A percentile compares a stretch with the other conserved stretches of the same genome.
Evolutionary conservation across 2,113 vertebrate species (phyloP).

Genomic region (Microtus montanus): DNA sequence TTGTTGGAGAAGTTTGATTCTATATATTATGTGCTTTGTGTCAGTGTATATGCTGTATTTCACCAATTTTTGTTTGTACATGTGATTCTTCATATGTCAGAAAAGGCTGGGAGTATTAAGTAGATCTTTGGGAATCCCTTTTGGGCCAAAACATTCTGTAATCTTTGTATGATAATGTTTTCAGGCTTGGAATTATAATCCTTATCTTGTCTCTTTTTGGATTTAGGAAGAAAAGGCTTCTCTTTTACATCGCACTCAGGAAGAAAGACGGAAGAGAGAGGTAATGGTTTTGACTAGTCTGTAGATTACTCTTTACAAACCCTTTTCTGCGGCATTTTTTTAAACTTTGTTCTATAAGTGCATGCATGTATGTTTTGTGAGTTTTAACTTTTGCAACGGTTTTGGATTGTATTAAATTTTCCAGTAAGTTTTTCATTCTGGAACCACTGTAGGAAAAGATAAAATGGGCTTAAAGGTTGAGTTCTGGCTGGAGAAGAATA

Average conservation of each 20-base stretch:
- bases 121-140: not conserved
- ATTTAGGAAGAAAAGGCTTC: conserved; percentile 97
- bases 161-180: not conserved
- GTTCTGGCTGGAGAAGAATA: not conserved
- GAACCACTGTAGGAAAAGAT: not conserved
- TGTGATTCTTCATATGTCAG: not conserved
- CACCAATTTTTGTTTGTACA: not conserved
- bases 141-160: not conserved
- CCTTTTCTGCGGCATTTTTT: not conserved
- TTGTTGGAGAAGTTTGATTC: not conserved
- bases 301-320: not conserved
- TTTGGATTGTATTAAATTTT: not conserved
- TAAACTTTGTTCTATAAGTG: not conserved
- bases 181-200: conserved; percentile 13
- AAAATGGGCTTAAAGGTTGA: not conserved
- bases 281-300: conserved; percentile 81
- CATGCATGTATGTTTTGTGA: not conserved
- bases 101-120: not conserved
- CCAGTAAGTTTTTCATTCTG: not conserved
- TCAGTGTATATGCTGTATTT: not conserved
- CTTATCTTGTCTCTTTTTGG: conserved; percentile 58
- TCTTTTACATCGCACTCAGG: conserved; percentile 97
- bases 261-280: conserved; percentile 98
- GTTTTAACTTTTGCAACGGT: not conserved
- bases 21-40: not conserved